These are phyloP conservation scores for Callipepla californica DNA, from an alignment of 2,113 vertebrate genomes.

Conservation along the genomic window DNA sequence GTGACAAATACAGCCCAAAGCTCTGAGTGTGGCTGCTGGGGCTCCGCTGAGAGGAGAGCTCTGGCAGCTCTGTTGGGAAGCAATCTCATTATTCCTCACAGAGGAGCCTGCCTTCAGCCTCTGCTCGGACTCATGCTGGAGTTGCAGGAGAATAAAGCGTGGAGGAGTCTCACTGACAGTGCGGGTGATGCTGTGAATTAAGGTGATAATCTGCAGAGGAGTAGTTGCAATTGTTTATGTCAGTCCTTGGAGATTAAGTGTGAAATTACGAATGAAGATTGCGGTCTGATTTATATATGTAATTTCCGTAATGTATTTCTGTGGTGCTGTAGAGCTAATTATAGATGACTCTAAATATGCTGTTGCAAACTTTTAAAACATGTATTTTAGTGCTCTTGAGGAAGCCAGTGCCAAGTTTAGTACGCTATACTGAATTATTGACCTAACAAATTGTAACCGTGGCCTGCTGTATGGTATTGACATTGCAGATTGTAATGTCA, in stretches of 20 bases:
- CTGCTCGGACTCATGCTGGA: not conserved
- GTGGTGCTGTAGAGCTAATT: slow-evolving; percentile 41
- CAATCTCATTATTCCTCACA: not conserved
- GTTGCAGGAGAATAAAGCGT: not conserved
- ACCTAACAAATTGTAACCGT: slow-evolving; percentile 21
- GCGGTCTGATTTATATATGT: not conserved
- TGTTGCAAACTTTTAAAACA: not conserved
- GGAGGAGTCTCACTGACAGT: not conserved
- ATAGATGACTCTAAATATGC: slow-evolving; percentile 35
- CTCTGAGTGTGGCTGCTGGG: not conserved
- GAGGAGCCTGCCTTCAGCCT: not conserved
- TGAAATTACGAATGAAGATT: not conserved
- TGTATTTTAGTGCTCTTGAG: slow-evolving; percentile 11
- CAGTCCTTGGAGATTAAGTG: not conserved
- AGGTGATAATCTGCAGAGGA: not conserved
- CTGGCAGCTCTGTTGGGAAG: not conserved
- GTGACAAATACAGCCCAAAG: not conserved
- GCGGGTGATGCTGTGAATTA: not conserved
- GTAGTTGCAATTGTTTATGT: not conserved
- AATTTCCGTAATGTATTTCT: not conserved
- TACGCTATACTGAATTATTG: slow-evolving; percentile 57
- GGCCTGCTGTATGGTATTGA: not conserved
- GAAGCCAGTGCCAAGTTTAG: slow-evolving; percentile 24
- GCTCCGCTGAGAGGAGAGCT: not conserved
- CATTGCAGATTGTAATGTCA: not conserved